Base-by-base conservation (phyloP, 2,113 vertebrate species). In the Neodon shergylaensis region DNA sequence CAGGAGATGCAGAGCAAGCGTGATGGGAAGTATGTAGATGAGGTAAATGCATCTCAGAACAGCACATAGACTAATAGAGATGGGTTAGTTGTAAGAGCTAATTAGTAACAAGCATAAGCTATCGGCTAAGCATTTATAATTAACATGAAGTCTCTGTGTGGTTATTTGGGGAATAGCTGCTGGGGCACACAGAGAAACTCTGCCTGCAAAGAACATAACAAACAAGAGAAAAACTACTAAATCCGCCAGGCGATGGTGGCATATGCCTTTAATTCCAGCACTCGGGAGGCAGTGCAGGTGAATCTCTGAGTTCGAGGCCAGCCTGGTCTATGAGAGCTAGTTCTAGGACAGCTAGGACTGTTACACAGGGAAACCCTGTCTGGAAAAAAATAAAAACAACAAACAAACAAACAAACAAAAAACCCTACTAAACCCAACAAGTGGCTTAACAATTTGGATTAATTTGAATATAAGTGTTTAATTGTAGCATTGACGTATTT, bases 381-480 rank as follows among this genome's bases (percentile, higher is more conserved):
- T 14, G 12, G 49, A 52, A 52, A 52, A 47, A 52, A 52, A 1
- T 52, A 52, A 52, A 49, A 52, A 52, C 49, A 52, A 14, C 12
- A 52, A 52, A 52, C 3, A 77, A 52, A 52, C 49, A 52, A 52
- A 52, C 13, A 77, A 24, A 47, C 39, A 63, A 47, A 49, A 44
- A 47, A 89, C 24, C 0, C 13, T 68, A 84, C 7, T 22, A 58
- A 26, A 90, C 72, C 12, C 54, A 92, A 28, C 42, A 44, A 28
- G 24, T 9, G 26, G 44, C 63, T 96, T 91, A 94, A 2, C 4
- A 79, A 13, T 81, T 77, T 68, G 36, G 61, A 16, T 19, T 93
- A 85, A 90, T 90, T 90, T 96, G 83, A 82, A 88, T 21, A 5
- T 79, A 88, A 74, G 2, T 92, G 95, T 93, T 74, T 17, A 92